These are phyloP conservation scores for Planiliza haematocheilus DNA, from an alignment of 2,113 vertebrate species.

Conservation along the genomic window DNA sequence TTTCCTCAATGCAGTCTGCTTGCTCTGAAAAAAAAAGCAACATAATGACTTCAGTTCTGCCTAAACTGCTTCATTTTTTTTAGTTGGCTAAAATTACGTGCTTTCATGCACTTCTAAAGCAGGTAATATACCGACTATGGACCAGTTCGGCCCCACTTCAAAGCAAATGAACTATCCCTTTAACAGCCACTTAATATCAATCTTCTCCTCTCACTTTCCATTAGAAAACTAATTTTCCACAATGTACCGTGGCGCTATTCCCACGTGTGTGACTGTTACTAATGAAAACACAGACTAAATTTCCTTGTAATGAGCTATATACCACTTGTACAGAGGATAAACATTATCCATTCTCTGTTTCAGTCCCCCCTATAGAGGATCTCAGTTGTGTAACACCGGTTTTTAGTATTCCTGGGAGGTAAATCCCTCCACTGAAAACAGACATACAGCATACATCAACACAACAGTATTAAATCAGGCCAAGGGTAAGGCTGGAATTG, in stretches of 20 bases:
- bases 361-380: conserved; percentile 14
- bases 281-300: not conserved
- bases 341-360: conserved; percentile 2
- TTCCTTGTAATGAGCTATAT: not conserved
- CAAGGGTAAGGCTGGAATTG: conserved; percentile 69
- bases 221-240: not conserved
- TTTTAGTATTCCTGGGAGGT: conserved; percentile 71
- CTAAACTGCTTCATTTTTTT: too few species aligned
- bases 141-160: too few species aligned
- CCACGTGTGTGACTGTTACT: not conserved
- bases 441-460: conserved; percentile 67
- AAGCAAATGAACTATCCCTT: too few species aligned
- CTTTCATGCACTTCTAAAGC: too few species aligned
- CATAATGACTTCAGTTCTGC: too few species aligned
- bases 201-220: not conserved
- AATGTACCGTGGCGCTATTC: too few species aligned
- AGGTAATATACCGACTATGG: too few species aligned
- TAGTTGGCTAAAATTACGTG: too few species aligned
- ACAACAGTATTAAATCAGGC: conserved; percentile 68
- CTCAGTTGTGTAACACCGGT: conserved; percentile 40
- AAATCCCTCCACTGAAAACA: conserved; percentile 58
- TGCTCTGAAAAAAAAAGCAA: too few species aligned
- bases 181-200: not conserved
- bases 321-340: conserved; percentile 6
- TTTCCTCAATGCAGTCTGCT: too few species aligned